phyloP scores from a whole-genome alignment of 2,113 vertebrate genomes.

The Oryzias curvinotus region DNA sequence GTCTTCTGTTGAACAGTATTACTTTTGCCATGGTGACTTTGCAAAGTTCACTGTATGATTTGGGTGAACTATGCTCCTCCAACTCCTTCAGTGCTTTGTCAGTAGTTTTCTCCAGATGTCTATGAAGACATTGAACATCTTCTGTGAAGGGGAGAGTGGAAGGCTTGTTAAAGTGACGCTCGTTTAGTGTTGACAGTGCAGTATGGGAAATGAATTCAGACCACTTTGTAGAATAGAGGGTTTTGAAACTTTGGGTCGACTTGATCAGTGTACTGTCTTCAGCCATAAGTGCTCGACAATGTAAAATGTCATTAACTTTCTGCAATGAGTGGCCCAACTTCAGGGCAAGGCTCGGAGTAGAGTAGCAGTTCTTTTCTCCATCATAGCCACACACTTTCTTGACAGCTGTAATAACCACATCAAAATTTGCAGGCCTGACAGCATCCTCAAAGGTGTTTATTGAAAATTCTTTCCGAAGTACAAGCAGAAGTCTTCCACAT shows the following conservation, averaged over 20 bases:
- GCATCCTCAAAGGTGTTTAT: constrained; percentile 13
- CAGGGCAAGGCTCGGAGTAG: constrained; percentile 12
- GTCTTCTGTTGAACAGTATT: constrained; percentile 1
- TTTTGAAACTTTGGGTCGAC: constrained; percentile 17
- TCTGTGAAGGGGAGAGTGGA: constrained; percentile 9
- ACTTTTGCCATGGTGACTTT: constrained; percentile 10
- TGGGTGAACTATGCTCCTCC: neutral
- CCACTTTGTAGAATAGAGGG: constrained; percentile 2
- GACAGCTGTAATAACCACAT: constrained; percentile 10
- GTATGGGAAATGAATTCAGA: constrained; percentile 6
- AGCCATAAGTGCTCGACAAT: constrained; percentile 22
- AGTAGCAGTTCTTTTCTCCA: constrained; percentile 13
- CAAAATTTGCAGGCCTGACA: constrained; percentile 9
- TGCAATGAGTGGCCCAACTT: constrained; percentile 17
- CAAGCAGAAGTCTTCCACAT: constrained; percentile 11
- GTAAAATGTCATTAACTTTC: neutral
- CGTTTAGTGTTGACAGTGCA: neutral
- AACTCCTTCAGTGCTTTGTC: neutral
- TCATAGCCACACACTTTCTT: constrained; percentile 19
- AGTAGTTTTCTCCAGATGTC: constrained; percentile 6
- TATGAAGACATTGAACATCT: constrained; percentile 8
- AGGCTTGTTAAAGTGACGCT: constrained; percentile 3
- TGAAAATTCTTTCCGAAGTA: neutral
- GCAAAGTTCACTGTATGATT: constrained; percentile 3
- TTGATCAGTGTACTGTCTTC: constrained; percentile 14